Percentiles rank a stretch among this genome's conserved stretches.
Evolutionary conservation across 1,140 invertebrate species (phyloP).

Genomic region (Samia ricini): DNA sequence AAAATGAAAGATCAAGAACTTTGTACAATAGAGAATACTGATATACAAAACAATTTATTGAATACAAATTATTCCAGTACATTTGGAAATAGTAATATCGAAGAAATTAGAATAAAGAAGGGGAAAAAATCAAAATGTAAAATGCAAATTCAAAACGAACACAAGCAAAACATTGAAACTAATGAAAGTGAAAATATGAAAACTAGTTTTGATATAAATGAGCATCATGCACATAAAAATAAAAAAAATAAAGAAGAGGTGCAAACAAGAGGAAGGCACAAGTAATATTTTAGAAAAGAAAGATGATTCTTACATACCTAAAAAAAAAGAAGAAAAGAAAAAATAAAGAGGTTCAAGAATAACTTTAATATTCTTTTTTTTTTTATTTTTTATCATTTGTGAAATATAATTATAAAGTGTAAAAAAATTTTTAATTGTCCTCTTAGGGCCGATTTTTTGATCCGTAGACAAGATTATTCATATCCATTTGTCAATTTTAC

Average conservation of each 20-base stretch:
- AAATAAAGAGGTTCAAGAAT: conserved; percentile 29
- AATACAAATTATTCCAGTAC: conserved; percentile 4
- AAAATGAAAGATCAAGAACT: conserved; percentile 10
- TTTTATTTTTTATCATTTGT: conserved; percentile 12
- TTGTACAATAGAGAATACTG: conserved; percentile 1
- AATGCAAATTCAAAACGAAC: not conserved
- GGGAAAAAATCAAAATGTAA: conserved; percentile 10
- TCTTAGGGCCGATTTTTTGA: too few species aligned
- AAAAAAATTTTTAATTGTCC: too few species aligned
- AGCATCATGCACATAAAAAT: conserved; percentile 13
- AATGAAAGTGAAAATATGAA: conserved; percentile 24
- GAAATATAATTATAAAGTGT: not conserved
- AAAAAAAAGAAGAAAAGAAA: conserved; percentile 65
- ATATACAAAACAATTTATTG: not conserved
- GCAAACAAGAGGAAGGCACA: conserved; percentile 14
- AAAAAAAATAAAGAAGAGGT: conserved; percentile 10
- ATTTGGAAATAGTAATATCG: not conserved
- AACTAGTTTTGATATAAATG: not conserved
- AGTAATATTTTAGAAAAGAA: conserved; percentile 17
- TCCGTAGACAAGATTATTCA: too few species aligned
- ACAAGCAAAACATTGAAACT: conserved; percentile 7
- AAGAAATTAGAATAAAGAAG: conserved; percentile 13
- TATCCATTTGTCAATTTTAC: too few species aligned
- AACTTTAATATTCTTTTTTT: conserved; percentile 13
- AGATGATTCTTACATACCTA: conserved; percentile 31